Base-by-base conservation (phyloP, 2,888 invertebrate species). In the Uloborus plumipes region DNA sequence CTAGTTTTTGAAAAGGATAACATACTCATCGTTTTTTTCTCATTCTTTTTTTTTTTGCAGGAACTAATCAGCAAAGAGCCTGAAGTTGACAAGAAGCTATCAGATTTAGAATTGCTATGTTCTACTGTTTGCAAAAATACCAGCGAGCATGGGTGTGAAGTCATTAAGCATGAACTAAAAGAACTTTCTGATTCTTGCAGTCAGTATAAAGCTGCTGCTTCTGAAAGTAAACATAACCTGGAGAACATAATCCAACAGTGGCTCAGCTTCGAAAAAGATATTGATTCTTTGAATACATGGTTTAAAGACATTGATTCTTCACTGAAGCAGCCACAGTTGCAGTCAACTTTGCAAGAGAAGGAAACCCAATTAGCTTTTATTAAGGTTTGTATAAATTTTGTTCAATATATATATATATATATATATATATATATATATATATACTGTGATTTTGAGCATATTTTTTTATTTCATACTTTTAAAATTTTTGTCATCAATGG, bases 281-380 rank as follows among this genome's bases (percentile, higher is more conserved):
- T 96, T 61, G 95, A 96, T 85, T 91, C 92, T 31, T 92, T 96
- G 50, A 94, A 94, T 15, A 93, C 93, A 86, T 97, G 97, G 97
- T 93, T 97, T 86, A 93, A 95, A 87, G 91, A 92, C 47, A 93
- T 93, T 88, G 97, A 98, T 90, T 92, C 93, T 13, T 92, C 94
- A 75, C 94, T 97, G 88, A 93, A 96, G 72, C 95, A 97, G 87
- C 96, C 96, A 88, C 93, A 93, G 85, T 90, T 96, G 3, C 94
- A 95, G 88, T 93, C 94, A 0, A 93, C 94, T 0, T 89, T 96
- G 22, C 91, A 93, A 67, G 96, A 96, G 86, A 98, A 98, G 89
- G 92, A 93, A 87, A 90, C 91, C 39, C 94, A 94, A 86, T 90
- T 96, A 15, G 91, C 93, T 85, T 91, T 91, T 72, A 94, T 94